phyloP scores from a whole-genome alignment of 2,113 vertebrate genomes.

The Coreoperca whiteheadi region DNA sequence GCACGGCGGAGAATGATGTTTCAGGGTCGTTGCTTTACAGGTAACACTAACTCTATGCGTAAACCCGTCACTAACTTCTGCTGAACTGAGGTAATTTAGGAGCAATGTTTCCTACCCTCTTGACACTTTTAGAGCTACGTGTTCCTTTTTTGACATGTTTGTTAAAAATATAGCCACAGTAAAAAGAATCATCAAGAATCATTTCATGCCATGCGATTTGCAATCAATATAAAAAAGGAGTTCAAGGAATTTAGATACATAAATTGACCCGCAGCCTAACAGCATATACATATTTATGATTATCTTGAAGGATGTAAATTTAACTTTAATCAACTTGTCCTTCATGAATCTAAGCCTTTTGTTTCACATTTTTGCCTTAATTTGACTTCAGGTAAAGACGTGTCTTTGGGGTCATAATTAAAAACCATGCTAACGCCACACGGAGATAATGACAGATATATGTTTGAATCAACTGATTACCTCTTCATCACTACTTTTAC shows the following conservation, averaged over 20 bases:
- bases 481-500: neutral
- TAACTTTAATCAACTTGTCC: conserved; percentile 41
- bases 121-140: neutral
- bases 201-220: neutral
- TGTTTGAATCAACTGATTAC: neutral
- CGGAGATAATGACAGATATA: conserved; percentile 1
- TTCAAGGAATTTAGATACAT: conserved; percentile 28
- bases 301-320: conserved; percentile 19
- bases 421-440: neutral
- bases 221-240: neutral
- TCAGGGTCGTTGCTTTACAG: conserved; percentile 2
- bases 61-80: neutral
- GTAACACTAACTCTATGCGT: conserved; percentile 10
- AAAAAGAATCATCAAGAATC: neutral
- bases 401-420: conserved; percentile 33
- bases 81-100: neutral
- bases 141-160: neutral
- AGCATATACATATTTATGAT: neutral
- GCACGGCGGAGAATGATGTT: conserved; percentile 3
- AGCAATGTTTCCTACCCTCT: neutral
- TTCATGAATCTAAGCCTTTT: conserved; percentile 14
- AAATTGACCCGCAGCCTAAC: neutral
- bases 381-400: conserved; percentile 38
- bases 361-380: conserved; percentile 5
- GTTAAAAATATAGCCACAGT: neutral